phyloP scores from a whole-genome alignment of 2,888 invertebrate species.

The Patella pellucida region DNA sequence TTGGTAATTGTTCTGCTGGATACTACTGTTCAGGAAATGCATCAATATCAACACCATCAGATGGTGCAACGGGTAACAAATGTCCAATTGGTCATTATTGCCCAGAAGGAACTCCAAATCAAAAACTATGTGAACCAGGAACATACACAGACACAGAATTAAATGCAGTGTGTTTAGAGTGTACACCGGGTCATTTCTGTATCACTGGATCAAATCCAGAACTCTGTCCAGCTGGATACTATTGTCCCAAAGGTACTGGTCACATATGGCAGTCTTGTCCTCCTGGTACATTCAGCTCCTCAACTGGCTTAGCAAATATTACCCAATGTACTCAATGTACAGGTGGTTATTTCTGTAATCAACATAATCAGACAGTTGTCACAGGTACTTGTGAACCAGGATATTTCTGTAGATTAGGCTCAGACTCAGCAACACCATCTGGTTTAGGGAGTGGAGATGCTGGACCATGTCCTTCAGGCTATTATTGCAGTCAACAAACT shows the following conservation, averaged over 20 bases:
- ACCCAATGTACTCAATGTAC: slow-evolving; percentile 63
- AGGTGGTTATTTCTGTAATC: slow-evolving; percentile 63
- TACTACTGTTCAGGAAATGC: slow-evolving; percentile 57
- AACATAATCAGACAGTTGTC: slow-evolving; percentile 53
- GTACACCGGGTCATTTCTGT: slow-evolving; percentile 64
- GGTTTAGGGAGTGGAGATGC: slow-evolving; percentile 53
- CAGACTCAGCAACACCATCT: slow-evolving; percentile 53
- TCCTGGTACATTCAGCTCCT: slow-evolving; percentile 59
- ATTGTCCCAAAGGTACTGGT: slow-evolving; percentile 59
- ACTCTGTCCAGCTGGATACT: slow-evolving; percentile 63
- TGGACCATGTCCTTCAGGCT: slow-evolving; percentile 61
- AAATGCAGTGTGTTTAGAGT: slow-evolving; percentile 50
- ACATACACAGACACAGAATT: slow-evolving; percentile 53
- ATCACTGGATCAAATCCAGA: slow-evolving; percentile 52
- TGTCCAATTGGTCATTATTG: slow-evolving; percentile 61
- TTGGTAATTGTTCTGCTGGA: slow-evolving; percentile 56
- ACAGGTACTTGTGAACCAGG: slow-evolving; percentile 65
- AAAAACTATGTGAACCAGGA: slow-evolving; percentile 58
- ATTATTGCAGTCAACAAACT: slow-evolving; percentile 61
- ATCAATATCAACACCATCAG: slow-evolving; percentile 46
- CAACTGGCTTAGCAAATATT: slow-evolving; percentile 48
- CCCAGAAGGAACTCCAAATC: slow-evolving; percentile 53
- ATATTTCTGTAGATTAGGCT: slow-evolving; percentile 61
- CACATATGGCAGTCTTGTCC: slow-evolving; percentile 62
- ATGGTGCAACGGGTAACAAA: slow-evolving; percentile 53